Conservation (phyloP, 2,888 invertebrate species). For the Hirtodrosophila alboralis region DNA sequence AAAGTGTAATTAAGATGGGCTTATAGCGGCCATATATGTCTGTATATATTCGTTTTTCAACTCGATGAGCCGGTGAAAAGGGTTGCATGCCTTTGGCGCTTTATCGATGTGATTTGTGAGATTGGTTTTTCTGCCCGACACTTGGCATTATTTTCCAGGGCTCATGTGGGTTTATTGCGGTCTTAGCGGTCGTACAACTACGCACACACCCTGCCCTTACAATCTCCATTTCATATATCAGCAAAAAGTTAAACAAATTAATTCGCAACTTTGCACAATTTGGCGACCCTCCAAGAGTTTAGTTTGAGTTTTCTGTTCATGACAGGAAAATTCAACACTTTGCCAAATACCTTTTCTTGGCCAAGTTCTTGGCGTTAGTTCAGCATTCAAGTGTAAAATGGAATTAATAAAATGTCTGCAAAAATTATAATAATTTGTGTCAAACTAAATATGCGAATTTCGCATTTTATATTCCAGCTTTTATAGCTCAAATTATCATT, state of each 20-base stretch:
- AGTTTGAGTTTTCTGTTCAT: slow-evolving; percentile 15
- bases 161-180: slow-evolving; percentile 77
- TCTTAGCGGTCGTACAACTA: slow-evolving; percentile 59
- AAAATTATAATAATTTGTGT: slow-evolving; percentile 13
- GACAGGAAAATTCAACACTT: slow-evolving; percentile 34
- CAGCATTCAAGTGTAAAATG: slow-evolving; percentile 17
- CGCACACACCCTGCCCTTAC: slow-evolving; percentile 3
- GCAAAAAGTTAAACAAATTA: slow-evolving; percentile 69
- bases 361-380: slow-evolving; percentile 50
- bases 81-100: slow-evolving; percentile 73
- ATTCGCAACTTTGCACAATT: slow-evolving; percentile 70
- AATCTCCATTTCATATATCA: slow-evolving; percentile 44
- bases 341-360: slow-evolving; percentile 50
- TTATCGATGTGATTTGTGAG: slow-evolving; percentile 80
- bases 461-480: no score
- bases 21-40: slow-evolving; percentile 66
- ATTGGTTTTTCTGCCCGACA: slow-evolving; percentile 67
- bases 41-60: slow-evolving; percentile 11
- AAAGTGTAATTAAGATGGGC: slow-evolving; percentile 73
- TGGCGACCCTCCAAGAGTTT: slow-evolving; percentile 47
- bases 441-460: no score
- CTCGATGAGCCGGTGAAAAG: slow-evolving; percentile 58
- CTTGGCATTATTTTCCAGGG: slow-evolving; percentile 53
- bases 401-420: slow-evolving; percentile 14
- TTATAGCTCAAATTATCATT: no score